Evolutionary conservation across 2,113 vertebrate species (phyloP), one percentile per base, ranked within the genome.

Genomic region (Tachysurus fulvidraco): DNA sequence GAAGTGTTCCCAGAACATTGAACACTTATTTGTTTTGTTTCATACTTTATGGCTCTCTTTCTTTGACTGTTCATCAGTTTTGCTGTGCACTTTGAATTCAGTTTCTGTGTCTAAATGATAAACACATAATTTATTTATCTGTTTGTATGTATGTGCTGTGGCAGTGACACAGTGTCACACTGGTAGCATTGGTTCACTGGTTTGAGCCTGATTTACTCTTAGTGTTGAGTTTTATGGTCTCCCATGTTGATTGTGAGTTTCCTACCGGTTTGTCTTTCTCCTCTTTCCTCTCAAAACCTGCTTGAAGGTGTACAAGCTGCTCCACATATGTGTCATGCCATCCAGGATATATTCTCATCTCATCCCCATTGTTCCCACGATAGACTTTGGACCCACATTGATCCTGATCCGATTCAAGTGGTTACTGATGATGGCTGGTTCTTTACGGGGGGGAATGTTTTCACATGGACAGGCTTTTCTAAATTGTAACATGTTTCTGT

Each of bases 11-110:
- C 59, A 36, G 84, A 25, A 65, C 11, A 1, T 54, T 0, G 1
- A 65, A 54, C 46, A 1, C 60, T 10, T 12, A 54, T 36, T 85
- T 55, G 10, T 59, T 36, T 25, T 46, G 28, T 12, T 64, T 12
- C 30, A 10, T 55, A 41, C 55, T 64, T 30, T 12, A 52, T 86
- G 41, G 85, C 86, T 71, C 3, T 54, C 54, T 17, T 62, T 2
- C n/a, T 59, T 84, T 54, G 7, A 71, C 28, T 71, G n/a, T 83
- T 74, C 69, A 19, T 55, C 17, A 62, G 41, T 77, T 28, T 69
- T 89, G 52, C 85, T 87, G 85, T 41, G 54, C 14, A 44, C 83
- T 55, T 52, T 19, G 9, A 79, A 54, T 77, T 65, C 60, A 36
- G 25, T 36, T 52, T 54, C 44, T 17, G 46, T 77, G 23, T 23